Conservation (phyloP, 2,113 vertebrate genomes). For the Cyprinus carpio region DNA sequence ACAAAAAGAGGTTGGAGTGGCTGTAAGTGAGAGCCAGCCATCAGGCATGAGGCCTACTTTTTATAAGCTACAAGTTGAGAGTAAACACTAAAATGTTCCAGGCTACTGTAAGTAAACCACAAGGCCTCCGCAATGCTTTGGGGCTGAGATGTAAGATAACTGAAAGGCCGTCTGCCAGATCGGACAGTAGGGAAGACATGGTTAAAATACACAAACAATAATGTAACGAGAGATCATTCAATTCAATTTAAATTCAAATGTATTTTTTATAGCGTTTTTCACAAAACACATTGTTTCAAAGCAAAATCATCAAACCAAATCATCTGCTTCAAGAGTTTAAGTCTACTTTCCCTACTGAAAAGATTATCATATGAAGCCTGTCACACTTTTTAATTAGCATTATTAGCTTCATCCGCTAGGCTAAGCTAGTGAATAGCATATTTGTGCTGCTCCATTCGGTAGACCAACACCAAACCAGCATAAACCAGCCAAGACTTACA, state of each 20-base stretch:
- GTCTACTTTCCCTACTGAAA: not conserved
- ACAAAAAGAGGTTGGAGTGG: not conserved
- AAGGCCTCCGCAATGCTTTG: conserved; percentile 21
- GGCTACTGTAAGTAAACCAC: conserved; percentile 42
- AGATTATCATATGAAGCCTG: too few species aligned
- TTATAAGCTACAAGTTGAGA: conserved; percentile 26
- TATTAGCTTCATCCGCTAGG: not conserved
- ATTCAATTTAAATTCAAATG: too few species aligned
- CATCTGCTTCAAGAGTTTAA: not conserved
- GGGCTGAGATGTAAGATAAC: conserved; percentile 30
- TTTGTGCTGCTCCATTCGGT: not conserved
- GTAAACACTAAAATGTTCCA: conserved; percentile 50
- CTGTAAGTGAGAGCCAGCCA: too few species aligned
- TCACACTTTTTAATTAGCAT: not conserved
- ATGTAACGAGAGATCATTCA: too few species aligned
- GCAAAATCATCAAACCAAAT: too few species aligned
- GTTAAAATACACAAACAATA: not conserved
- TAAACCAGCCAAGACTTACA: not conserved
- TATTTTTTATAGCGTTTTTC: too few species aligned
- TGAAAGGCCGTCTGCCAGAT: not conserved
- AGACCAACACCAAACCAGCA: not conserved
- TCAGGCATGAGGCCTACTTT: conserved; percentile 9
- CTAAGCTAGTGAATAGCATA: not conserved
- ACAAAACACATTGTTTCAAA: too few species aligned
- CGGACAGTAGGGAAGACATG: not conserved